Base-by-base conservation (phyloP, 2,113 vertebrate genomes). In the Leptobrachium ailaonicum region DNA sequence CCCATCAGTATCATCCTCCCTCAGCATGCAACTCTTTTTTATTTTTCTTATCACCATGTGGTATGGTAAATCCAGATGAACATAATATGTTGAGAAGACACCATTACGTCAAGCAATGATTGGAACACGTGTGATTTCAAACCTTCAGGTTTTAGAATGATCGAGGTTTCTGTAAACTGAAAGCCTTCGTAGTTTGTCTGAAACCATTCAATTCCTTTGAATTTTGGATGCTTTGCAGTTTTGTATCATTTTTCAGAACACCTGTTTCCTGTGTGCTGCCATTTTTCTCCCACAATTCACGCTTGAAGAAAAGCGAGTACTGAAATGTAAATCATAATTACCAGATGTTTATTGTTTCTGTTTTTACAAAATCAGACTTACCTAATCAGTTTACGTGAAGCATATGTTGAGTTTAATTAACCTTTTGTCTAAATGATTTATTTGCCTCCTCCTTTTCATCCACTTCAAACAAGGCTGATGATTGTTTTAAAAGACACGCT, bases 381-480 rank as follows among this genome's bases (percentile, higher is more conserved):
- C 83, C 85, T 84, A 76, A 84, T 86, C 83, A 87, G 82, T 80
- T 84, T 85, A 87, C 85, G 81, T 83, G 83, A 89, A 89, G 85
- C 86, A 88, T 84, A 87, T 88, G 85, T 82, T 87, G 83, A 87
- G 85, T 90, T 89, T 89, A 89, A 87, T 86, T 90, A 85, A 86
- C 87, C 80, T 85, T 89, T 82, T 81, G 86, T 90, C 88, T 87
- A 85, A 90, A 85, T 85, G 83, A 87, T 88, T 88, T 88, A 82
- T 74, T 82, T 85, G 83, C 87, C 86, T 76, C 75, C 83, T 86
- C 84, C 85, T 50, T 50, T 50, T 89, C 84, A 85, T 85, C 86
- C 83, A 73, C 85, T 85, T 85, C 82, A 83, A 86, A 85, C 82
- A 67, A 73, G 70, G 44, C 60, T 66, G 77, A 64, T 69, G 73